Conservation (phyloP, 2,113 vertebrate genomes). For the Dipodomys ordii region DNA sequence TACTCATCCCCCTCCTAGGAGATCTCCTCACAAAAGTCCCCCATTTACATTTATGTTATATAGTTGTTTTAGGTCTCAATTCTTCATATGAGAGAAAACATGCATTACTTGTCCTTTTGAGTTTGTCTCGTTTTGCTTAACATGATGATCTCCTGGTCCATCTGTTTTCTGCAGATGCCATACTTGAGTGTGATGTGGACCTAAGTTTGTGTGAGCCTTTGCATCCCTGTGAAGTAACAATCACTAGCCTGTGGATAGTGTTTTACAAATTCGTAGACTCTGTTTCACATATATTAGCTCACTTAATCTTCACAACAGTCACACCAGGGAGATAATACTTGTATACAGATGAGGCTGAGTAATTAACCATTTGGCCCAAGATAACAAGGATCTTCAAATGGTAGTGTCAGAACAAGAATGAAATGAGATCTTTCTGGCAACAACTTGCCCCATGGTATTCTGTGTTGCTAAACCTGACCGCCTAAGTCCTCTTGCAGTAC, state of each 20-base stretch:
- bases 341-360: background rate
- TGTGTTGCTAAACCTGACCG: fast-evolving
- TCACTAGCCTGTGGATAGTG: background rate
- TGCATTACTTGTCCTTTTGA: too few species aligned
- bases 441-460: background rate
- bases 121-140: background rate
- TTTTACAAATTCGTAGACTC: background rate
- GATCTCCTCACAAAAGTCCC: too few species aligned
- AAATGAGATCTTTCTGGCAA: background rate
- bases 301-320: background rate
- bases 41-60: too few species aligned
- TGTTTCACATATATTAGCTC: background rate
- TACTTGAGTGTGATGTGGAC: background rate
- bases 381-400: background rate
- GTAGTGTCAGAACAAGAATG: background rate
- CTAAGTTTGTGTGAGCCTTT: background rate
- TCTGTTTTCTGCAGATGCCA: too few species aligned
- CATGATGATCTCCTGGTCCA: too few species aligned
- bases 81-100: too few species aligned
- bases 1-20: too few species aligned
- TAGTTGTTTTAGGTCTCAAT: too few species aligned
- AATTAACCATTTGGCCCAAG: background rate
- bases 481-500: too few species aligned
- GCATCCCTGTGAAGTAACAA: background rate
- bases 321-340: background rate